Evolutionary conservation across 2,113 vertebrate genomes (phyloP).

Genomic region (Scartelaos histophorus): DNA sequence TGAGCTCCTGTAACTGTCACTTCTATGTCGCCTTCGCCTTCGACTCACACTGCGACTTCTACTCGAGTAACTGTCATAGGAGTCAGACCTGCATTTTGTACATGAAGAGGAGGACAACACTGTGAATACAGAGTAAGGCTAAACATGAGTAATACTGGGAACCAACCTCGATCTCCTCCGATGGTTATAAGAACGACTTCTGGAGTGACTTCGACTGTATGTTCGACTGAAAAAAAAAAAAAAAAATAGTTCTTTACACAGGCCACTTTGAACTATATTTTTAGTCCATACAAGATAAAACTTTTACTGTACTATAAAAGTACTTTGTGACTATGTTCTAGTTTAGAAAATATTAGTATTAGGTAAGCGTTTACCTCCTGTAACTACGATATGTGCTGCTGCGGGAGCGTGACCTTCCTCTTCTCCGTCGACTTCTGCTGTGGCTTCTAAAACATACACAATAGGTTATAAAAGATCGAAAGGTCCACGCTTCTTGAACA

Average conservation of each 20-base stretch:
- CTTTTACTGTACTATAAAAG: too few species aligned
- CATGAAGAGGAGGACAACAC: neutral
- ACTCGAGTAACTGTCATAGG: constrained; percentile 90
- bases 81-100: constrained; percentile 82
- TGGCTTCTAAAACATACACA: constrained; percentile 77
- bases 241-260: neutral
- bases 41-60: constrained; percentile 85
- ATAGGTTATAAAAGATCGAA: neutral
- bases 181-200: constrained; percentile 83
- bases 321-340: neutral
- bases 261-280: too few species aligned
- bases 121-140: neutral
- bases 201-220: constrained; percentile 90
- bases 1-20: constrained; percentile 85
- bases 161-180: constrained; percentile 88
- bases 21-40: constrained; percentile 67
- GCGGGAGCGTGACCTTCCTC: constrained; percentile 81
- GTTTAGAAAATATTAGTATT: neutral
- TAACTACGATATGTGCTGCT: constrained; percentile 90
- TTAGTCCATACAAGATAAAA: too few species aligned
- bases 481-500: neutral
- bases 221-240: constrained; percentile 69
- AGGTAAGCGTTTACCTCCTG: constrained; percentile 74
- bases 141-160: neutral
- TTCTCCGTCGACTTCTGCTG: constrained; percentile 84